A percentile compares a stretch with the other conserved stretches of the same genome.
Evolutionary conservation across 2,113 vertebrate genomes (phyloP).

Genomic region (Alligator sinensis): DNA sequence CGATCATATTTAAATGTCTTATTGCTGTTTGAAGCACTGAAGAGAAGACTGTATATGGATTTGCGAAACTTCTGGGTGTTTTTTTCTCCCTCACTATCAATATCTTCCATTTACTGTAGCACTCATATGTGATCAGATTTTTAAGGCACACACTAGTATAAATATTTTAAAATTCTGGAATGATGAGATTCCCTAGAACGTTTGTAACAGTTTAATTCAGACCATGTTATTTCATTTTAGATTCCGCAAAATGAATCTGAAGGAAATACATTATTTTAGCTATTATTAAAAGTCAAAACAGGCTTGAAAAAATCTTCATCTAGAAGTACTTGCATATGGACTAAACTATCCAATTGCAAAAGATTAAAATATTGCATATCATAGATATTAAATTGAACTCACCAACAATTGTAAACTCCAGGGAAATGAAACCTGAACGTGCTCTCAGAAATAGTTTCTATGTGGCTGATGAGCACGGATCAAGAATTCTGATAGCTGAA

Average conservation of each 20-base stretch:
- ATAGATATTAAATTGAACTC: background rate
- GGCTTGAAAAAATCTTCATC: accelerated
- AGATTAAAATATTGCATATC: background rate
- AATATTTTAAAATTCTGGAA: background rate
- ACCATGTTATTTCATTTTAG: background rate
- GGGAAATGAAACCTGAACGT: background rate
- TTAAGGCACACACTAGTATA: background rate
- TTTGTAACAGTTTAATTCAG: background rate
- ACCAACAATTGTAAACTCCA: background rate
- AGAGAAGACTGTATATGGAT: background rate
- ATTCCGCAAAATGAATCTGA: background rate
- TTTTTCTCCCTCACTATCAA: background rate
- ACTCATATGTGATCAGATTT: too few relatives aligned
- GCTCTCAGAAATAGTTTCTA: background rate
- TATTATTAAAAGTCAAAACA: background rate
- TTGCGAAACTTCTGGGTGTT: background rate
- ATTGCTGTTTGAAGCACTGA: too few relatives aligned
- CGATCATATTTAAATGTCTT: accelerated
- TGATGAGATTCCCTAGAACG: background rate
- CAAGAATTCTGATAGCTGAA: background rate
- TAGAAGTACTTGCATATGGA: background rate
- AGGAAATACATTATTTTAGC: background rate
- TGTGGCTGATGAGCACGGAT: background rate
- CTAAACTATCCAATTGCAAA: too few relatives aligned
- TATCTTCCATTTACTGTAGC: background rate